These are phyloP conservation scores for Idaea straminata DNA, from an alignment of 2,888 invertebrate species.

Conservation along the genomic window DNA sequence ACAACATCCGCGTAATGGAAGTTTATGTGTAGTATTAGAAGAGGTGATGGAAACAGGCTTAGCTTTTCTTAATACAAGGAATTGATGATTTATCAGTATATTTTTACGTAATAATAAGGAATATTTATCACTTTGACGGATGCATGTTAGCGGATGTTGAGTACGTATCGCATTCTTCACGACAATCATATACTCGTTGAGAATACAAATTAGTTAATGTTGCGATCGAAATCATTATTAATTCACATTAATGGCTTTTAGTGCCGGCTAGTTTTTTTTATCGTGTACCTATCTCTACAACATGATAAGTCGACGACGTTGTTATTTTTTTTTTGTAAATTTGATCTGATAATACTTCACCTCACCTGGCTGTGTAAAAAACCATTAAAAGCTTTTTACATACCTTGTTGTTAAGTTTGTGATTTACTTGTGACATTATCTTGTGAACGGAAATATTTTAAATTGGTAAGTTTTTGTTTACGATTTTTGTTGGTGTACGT, in stretches of 20 bases:
- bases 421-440: background rate
- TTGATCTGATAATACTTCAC: background rate
- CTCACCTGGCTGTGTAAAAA: background rate
- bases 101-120: background rate
- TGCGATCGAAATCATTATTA: background rate
- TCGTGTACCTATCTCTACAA: background rate
- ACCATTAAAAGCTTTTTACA: too few relatives aligned
- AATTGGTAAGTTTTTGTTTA: too few relatives aligned
- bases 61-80: background rate
- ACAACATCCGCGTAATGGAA: background rate
- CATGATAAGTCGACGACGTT: background rate
- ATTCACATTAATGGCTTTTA: background rate
- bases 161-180: background rate
- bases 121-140: background rate
- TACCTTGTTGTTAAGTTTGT: too few relatives aligned
- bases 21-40: background rate
- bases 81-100: background rate
- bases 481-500: background rate
- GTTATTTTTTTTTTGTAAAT: background rate
- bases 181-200: background rate
- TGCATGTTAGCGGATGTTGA: background rate
- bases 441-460: background rate
- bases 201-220: background rate
- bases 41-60: background rate
- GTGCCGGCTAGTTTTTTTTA: background rate